Base-by-base conservation (phyloP, 2,113 vertebrate genomes). In the Sinocyclocheilus anophthalmus region DNA sequence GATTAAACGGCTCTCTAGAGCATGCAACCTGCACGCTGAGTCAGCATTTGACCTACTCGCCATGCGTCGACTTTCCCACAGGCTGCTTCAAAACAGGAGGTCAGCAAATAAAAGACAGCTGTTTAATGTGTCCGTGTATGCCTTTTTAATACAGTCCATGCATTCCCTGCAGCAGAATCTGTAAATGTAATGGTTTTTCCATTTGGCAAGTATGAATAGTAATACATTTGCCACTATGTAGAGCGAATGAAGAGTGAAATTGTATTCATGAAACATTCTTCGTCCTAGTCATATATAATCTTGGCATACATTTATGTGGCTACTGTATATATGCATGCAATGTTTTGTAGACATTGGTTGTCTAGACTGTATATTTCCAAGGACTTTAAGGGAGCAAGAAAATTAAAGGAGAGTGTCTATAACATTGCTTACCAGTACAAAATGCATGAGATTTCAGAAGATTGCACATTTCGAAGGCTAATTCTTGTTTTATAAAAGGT, bases 241-340 rank as follows among this genome's bases (percentile, higher is more conserved):
- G 55, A 91, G 83, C 14, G 85, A 89, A 86, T 88, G 84, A 86
- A 85, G 86, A 91, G 85, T 87, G 65, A 91, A 92, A 92, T 90
- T 53, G 37, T 87, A 87, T 92, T 88, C 84, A 90, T 91, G 87
- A 92, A 89, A 84, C 69, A 65, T 85, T 84, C 24, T 70, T 37
- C 59, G 75, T 82, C 72, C 53, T 83, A 78, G 42, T 76, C 42
- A 87, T 87, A 88, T 87, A 53, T 81, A 84, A 91, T 89, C 89
- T 84, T 37, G 57, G 78, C 84, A 75, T 30, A 76, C 89, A 86
- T 87, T 89, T 87, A 85, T 85, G 61, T 61, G 76, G 69, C 75
- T 72, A 83, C 75, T 67, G 81, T 87, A 87, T 88, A 88, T 88
- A 89, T 63, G 83, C 84, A 16, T 83, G 81, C 80, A 85, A 85